Base-by-base conservation (phyloP, 2,888 invertebrate genomes). In the Lasioglossum malachurum region DNA sequence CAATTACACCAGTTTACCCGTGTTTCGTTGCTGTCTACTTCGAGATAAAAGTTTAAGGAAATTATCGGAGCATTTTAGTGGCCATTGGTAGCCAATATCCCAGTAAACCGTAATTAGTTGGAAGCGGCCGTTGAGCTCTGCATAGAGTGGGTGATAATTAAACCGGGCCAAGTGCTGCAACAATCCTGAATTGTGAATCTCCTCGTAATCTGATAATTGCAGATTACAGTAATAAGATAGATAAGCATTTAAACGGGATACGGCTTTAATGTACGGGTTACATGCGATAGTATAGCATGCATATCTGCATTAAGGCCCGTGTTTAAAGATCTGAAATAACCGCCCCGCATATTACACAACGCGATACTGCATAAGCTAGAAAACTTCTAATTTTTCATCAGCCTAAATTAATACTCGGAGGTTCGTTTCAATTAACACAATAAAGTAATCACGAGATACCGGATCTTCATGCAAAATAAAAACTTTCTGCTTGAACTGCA, bases 161-260 rank as follows among this genome's bases (percentile, higher is more conserved):
- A 78, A 83, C 71, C 49, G 57, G 60, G 71, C n/a, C 78, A 82
- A 73, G 74, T 60, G 60, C 57, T 27, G 31, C 23, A 53, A 46
- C 57, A 78, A 71, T 72, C 49, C 64, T 72, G 75, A 78, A 84
- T 78, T 78, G 75, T 75, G 78, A 83, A 85, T 83, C 84, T 83
- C 71, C 69, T 53, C 23, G 84, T 83, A 84, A 83, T 83, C 84
- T 78, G 74, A 78, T 86, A 78, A 85, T 81, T 85, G 64, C 35
- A 46, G 85, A 80, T 81, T 72, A 80, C 80, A 23, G 77, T 81
- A 81, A 86, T 81, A 78, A 80, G 80, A 80, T 79, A 79, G 75
- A 79, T 80, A 85, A 78, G 80, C 75, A 53, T 80, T 86, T 77
- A 73, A 84, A n/a, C 60, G 77, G 80, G 74, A 86, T 71, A 86